phyloP scores from a whole-genome alignment of 2,113 vertebrate species.

The Nanorana parkeri region DNA sequence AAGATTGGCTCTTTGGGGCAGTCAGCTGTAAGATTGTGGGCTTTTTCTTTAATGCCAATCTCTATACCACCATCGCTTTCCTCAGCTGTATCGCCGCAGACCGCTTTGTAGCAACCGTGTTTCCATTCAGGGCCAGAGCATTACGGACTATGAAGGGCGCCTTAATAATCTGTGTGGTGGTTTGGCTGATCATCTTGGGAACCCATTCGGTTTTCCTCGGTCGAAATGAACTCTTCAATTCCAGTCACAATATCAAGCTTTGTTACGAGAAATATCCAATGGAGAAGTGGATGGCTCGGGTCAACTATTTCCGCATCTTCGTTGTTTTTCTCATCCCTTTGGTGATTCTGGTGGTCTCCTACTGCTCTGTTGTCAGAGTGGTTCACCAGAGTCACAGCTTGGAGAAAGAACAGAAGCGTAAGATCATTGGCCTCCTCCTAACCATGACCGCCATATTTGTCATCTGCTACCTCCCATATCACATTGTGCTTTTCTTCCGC shows the following conservation, averaged over 20 bases:
- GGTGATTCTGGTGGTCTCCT: constrained; percentile 50
- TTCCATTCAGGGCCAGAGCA: constrained; percentile 44
- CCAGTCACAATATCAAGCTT: constrained; percentile 50
- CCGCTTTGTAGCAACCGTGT: constrained; percentile 55
- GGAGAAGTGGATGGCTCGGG: constrained; percentile 43
- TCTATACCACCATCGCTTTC: constrained; percentile 56
- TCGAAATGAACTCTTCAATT: constrained; percentile 18
- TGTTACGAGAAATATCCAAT: constrained; percentile 58
- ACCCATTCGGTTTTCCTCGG: constrained; percentile 33
- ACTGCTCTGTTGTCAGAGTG: constrained; percentile 38
- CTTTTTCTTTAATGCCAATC: constrained; percentile 61
- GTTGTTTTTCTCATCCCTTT: constrained; percentile 52
- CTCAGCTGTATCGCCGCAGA: constrained; percentile 59
- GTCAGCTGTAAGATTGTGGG: constrained; percentile 50
- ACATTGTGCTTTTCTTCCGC: constrained; percentile 57
- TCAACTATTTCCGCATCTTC: constrained; percentile 59
- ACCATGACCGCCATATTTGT: constrained; percentile 54
- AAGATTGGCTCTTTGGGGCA: constrained; percentile 54
- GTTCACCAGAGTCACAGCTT: constrained; percentile 38
- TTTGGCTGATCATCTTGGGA: constrained; percentile 43
- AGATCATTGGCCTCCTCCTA: constrained; percentile 50
- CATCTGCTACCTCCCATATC: constrained; percentile 58
- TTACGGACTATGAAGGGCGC: constrained; percentile 45
- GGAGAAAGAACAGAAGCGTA: constrained; percentile 48
- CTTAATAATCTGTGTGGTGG: neutral